These are phyloP conservation scores for Drosophila borborema DNA, from an alignment of 2,888 invertebrate genomes.

Conservation along the genomic window DNA sequence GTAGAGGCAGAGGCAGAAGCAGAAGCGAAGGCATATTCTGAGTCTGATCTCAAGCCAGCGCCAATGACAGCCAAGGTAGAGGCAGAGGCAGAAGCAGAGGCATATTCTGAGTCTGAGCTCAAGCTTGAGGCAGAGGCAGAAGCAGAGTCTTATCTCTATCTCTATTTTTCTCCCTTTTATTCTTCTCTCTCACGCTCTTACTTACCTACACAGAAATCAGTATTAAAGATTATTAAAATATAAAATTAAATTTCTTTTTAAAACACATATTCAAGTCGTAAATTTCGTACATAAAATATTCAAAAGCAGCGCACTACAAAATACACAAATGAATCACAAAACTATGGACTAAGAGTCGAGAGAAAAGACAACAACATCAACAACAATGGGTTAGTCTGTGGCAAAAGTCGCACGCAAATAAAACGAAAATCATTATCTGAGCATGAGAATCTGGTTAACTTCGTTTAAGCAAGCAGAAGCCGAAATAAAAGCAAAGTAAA, in stretches of 20 bases:
- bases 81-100: too few species aligned
- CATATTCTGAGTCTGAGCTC: too few species aligned
- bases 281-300: slow-evolving; percentile 46
- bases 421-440: slow-evolving; percentile 78
- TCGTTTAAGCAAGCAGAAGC: slow-evolving; percentile 51
- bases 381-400: slow-evolving; percentile 16
- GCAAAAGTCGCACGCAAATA: slow-evolving; percentile 70
- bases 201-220: too few species aligned
- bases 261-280: slow-evolving; percentile 44
- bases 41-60: too few species aligned
- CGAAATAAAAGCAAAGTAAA: not conserved
- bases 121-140: too few species aligned
- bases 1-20: too few species aligned
- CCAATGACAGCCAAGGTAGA: too few species aligned
- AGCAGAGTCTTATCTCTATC: not conserved
- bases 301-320: slow-evolving; percentile 1
- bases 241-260: not conserved
- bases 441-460: slow-evolving; percentile 78
- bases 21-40: too few species aligned
- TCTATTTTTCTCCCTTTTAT: too few species aligned
- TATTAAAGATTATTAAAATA: not conserved
- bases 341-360: slow-evolving; percentile 20
- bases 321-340: slow-evolving; percentile 1
- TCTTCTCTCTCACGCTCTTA: not conserved
- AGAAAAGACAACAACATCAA: slow-evolving; percentile 19